Evolutionary conservation across 2,888 invertebrate species (phyloP).

Genomic region (Drosophila subquinaria): DNA sequence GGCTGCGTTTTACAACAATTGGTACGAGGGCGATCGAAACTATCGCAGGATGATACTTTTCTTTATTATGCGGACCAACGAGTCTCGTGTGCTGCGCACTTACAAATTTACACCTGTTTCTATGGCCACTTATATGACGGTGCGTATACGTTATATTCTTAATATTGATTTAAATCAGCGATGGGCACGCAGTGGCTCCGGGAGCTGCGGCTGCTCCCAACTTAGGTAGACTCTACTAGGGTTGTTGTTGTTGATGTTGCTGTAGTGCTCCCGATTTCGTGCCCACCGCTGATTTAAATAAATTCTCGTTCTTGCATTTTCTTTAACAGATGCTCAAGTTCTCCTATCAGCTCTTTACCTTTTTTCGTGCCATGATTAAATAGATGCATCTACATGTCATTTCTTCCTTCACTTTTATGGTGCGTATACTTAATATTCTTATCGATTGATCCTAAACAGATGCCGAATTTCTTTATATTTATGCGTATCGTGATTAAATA

Average conservation of each 20-base stretch:
- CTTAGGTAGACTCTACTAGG: too few relatives aligned
- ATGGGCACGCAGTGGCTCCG: too few relatives aligned
- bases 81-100: slow-evolving; percentile 65
- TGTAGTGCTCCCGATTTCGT: too few relatives aligned
- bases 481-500: background rate
- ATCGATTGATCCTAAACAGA: too few relatives aligned
- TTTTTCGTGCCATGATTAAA: slow-evolving; percentile 49
- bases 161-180: too few relatives aligned
- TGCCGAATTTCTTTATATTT: background rate
- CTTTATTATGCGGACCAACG: slow-evolving; percentile 73
- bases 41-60: slow-evolving; percentile 78
- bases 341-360: slow-evolving; percentile 80
- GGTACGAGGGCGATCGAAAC: slow-evolving; percentile 79
- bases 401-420: too few relatives aligned
- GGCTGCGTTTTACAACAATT: slow-evolving; percentile 81
- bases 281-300: too few relatives aligned
- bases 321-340: slow-evolving; percentile 70
- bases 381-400: background rate
- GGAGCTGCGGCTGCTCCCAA: too few relatives aligned
- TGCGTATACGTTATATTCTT: slow-evolving; percentile 43
- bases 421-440: too few relatives aligned
- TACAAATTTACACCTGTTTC: slow-evolving; percentile 79
- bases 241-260: too few relatives aligned
- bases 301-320: background rate
- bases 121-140: slow-evolving; percentile 79